A percentile compares a stretch with the other conserved stretches of the same genome.
Conservation (phyloP, 2,797 vertebrate species). For the Bufotes viridis region DNA sequence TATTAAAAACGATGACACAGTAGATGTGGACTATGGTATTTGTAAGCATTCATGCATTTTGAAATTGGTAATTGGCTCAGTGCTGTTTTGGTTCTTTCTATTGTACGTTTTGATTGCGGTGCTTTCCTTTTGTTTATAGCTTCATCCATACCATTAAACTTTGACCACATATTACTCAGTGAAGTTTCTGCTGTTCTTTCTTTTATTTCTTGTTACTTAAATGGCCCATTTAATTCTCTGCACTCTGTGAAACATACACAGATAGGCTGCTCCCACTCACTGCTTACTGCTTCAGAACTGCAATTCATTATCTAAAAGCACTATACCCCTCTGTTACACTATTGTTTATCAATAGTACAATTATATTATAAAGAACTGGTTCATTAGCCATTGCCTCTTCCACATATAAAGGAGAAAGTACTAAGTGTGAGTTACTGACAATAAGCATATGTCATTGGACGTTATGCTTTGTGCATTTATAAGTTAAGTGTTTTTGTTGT, state of each 20-base stretch:
- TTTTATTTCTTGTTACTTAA: constrained; percentile 37
- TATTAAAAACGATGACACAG: not conserved
- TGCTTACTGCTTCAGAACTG: constrained; percentile 20
- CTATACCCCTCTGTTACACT: constrained; percentile 25
- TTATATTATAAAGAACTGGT: constrained; percentile 31
- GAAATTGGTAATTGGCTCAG: not conserved
- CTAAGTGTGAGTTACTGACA: not conserved
- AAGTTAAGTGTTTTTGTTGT: not conserved
- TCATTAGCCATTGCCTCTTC: constrained; percentile 36
- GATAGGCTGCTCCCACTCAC: constrained; percentile 45
- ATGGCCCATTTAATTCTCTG: constrained; percentile 38
- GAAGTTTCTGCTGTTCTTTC: constrained; percentile 1
- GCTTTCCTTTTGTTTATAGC: constrained; percentile 4
- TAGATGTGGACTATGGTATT: not conserved
- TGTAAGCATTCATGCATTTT: not conserved
- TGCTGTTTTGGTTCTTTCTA: not conserved
- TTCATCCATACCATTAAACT: constrained; percentile 10
- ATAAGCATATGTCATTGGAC: not conserved
- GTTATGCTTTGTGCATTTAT: not conserved
- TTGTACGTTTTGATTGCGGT: not conserved
- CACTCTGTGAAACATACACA: constrained; percentile 33
- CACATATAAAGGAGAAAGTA: constrained; percentile 20
- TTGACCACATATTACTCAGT: constrained; percentile 25
- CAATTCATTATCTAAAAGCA: constrained; percentile 41
- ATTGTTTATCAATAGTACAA: constrained; percentile 52